Conservation (phyloP, 2,797 vertebrate genomes). For the Halcyon badia region DNA sequence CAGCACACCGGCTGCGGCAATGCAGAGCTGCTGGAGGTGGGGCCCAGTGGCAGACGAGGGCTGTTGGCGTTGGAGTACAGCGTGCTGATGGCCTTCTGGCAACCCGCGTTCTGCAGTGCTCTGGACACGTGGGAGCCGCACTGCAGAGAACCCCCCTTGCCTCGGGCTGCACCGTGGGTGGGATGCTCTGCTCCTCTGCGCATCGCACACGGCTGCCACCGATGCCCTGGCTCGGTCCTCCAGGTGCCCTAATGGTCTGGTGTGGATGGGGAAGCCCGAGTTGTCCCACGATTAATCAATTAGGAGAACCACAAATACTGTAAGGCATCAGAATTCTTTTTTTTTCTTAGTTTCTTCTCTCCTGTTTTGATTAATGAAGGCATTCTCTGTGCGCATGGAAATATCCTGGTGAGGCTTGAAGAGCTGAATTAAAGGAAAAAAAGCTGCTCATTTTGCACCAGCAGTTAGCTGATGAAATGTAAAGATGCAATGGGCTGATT, state of each 20-base stretch:
- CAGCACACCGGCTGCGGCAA: background rate
- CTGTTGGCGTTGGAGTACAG: background rate
- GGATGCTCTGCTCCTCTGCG: background rate
- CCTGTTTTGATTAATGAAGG: background rate
- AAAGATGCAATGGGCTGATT: constrained; percentile 55
- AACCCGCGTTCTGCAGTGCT: background rate
- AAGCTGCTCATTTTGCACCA: constrained; percentile 34
- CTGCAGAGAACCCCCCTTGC: background rate
- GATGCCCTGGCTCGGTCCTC: background rate
- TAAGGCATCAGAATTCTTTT: background rate
- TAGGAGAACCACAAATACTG: fast-evolving
- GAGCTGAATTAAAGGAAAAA: background rate
- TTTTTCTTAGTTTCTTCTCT: background rate
- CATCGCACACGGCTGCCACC: fast-evolving
- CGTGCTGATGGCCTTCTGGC: background rate
- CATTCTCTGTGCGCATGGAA: background rate
- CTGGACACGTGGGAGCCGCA: fast-evolving
- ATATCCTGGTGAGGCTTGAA: constrained; percentile 11
- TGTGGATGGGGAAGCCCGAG: fast-evolving
- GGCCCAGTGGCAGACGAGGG: background rate
- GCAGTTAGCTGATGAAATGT: constrained; percentile 50
- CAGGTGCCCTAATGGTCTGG: background rate
- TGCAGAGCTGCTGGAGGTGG: background rate
- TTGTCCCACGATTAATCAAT: background rate
- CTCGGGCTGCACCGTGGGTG: background rate